A percentile compares a stretch with the other conserved stretches of the same genome.
Evolutionary conservation across 1,140 invertebrate species (phyloP).

Genomic region (Dysdera silvatica): DNA sequence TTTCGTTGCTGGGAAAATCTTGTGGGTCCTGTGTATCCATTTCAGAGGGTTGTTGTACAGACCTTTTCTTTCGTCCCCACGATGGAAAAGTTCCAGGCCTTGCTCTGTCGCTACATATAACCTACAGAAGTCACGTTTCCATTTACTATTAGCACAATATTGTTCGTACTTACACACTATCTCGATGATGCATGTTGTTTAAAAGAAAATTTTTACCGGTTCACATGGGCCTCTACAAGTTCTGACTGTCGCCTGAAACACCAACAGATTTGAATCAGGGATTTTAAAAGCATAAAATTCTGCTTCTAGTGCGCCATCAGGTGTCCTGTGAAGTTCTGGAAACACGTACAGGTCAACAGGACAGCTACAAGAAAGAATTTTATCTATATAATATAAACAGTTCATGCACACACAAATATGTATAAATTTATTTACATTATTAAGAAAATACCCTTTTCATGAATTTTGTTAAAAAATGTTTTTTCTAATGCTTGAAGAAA

Average conservation of each 20-base stretch:
- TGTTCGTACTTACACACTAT: background rate
- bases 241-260: conserved; percentile 83
- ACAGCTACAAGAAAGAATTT: conserved; percentile 52
- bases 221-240: conserved; percentile 82
- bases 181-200: background rate
- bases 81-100: conserved; percentile 34
- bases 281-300: conserved; percentile 91
- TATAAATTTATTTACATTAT: no score
- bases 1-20: background rate
- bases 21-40: background rate
- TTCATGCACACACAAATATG: no score
- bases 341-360: conserved; percentile 86
- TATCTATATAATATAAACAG: no score
- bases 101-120: conserved; percentile 33
- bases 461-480: no score
- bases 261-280: conserved; percentile 84
- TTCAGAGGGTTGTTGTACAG: background rate
- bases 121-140: conserved; percentile 2
- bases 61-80: conserved; percentile 33
- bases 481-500: no score
- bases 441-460: no score
- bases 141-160: background rate
- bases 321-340: conserved; percentile 73
- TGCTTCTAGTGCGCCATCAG: conserved; percentile 76
- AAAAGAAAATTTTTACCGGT: conserved; percentile 53